Conservation (phyloP, 2,888 invertebrate species). For the Venustoraphidia nigricollis region DNA sequence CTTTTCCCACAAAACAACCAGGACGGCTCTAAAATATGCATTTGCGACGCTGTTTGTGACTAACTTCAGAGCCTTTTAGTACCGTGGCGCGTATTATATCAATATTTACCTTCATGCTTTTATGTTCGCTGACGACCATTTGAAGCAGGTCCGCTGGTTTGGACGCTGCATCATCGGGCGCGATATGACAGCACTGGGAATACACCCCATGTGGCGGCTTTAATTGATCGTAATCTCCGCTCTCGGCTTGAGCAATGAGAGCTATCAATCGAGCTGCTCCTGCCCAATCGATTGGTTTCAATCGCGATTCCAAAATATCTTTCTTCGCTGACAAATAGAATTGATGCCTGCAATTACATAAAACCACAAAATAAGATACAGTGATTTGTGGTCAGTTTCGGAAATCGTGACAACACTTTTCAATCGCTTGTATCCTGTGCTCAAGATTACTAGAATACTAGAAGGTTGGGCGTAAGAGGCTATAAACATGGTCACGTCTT, state of each 20-base stretch:
- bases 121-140: constrained; percentile 46
- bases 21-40: no score
- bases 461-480: no score
- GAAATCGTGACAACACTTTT: no score
- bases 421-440: no score
- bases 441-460: no score
- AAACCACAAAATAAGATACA: not conserved
- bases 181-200: constrained; percentile 44
- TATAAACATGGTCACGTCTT: no score
- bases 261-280: constrained; percentile 58
- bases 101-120: constrained; percentile 18
- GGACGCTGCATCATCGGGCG: constrained; percentile 35
- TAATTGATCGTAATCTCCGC: constrained; percentile 50
- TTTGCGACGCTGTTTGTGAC: no score
- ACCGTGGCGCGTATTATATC: no score
- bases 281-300: constrained; percentile 53
- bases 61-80: no score
- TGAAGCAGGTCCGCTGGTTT: constrained; percentile 47
- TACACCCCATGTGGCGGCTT: constrained; percentile 43
- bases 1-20: no score
- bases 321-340: constrained; percentile 73
- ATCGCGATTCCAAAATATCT: constrained; percentile 57
- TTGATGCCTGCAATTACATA: constrained; percentile 41
- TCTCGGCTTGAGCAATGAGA: constrained; percentile 60
- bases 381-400: not conserved